Percentiles rank a stretch among this genome's conserved stretches.
phyloP scores from a whole-genome alignment of 1,140 invertebrate species.

The Ptiloglossa arizonensis region DNA sequence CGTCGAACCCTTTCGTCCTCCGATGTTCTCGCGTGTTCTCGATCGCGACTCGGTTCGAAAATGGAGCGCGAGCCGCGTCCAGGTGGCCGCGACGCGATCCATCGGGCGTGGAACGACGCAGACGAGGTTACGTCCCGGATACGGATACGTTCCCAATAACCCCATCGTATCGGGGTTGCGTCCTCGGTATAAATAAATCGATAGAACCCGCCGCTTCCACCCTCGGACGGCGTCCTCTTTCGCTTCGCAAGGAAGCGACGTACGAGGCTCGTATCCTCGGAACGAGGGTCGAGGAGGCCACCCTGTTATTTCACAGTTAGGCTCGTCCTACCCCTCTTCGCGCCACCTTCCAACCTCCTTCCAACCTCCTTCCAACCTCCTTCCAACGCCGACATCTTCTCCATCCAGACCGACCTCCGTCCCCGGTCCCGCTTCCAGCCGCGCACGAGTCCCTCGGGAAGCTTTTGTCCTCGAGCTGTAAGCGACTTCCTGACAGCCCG shows the following conservation, averaged over 20 bases:
- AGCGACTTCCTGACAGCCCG: constrained; percentile 82
- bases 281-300: constrained; percentile 70
- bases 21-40: constrained; percentile 19
- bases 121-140: constrained; percentile 49
- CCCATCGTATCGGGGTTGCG: constrained; percentile 68
- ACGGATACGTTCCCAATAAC: constrained; percentile 76
- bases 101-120: neutral
- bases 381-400: constrained; percentile 58
- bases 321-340: constrained; percentile 66
- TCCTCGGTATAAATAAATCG: constrained; percentile 80
- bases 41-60: constrained; percentile 16
- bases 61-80: neutral
- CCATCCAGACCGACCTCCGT: constrained; percentile 66
- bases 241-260: constrained; percentile 75
- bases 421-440: constrained; percentile 65
- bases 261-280: constrained; percentile 74
- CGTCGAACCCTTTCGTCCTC: constrained; percentile 36
- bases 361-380: too few species aligned
- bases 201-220: constrained; percentile 75
- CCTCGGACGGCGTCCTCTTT: constrained; percentile 59
- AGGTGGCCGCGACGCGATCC: neutral
- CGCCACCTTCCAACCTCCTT: too few species aligned
- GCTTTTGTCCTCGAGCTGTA: constrained; percentile 81
- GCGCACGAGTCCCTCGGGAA: constrained; percentile 78
- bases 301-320: constrained; percentile 82